Percentiles rank a stretch among this genome's conserved stretches.
These are phyloP conservation scores for Andrena camellia DNA, from an alignment of 2,888 invertebrate species.

Conservation along the genomic window DNA sequence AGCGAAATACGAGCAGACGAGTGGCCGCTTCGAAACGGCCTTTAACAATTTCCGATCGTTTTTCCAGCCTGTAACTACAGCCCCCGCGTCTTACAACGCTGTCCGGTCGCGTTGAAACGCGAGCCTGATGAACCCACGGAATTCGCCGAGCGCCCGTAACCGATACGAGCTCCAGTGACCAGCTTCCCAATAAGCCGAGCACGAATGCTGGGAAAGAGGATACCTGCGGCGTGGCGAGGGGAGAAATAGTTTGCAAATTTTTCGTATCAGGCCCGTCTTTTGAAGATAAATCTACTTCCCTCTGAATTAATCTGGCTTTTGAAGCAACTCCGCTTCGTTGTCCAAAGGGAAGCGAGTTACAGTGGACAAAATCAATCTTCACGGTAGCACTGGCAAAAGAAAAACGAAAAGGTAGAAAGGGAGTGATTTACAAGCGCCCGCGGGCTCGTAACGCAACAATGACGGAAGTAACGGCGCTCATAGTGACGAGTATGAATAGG, in stretches of 20 bases:
- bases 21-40: slow-evolving; percentile 26
- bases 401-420: background rate
- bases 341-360: background rate
- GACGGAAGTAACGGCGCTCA: slow-evolving; percentile 73
- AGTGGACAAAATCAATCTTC: background rate
- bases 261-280: background rate
- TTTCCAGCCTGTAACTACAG: background rate
- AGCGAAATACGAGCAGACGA: slow-evolving; percentile 9
- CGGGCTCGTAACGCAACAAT: slow-evolving; percentile 62
- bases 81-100: slow-evolving; percentile 7
- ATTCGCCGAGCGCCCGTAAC: slow-evolving; percentile 23
- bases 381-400: background rate
- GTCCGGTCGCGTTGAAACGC: slow-evolving; percentile 31
- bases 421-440: slow-evolving; percentile 43
- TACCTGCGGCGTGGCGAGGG: background rate
- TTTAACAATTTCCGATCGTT: slow-evolving; percentile 62
- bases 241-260: background rate
- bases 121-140: slow-evolving; percentile 26
- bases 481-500: slow-evolving; percentile 75
- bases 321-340: background rate
- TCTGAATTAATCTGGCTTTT: background rate
- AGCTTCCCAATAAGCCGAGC: background rate
- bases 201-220: background rate
- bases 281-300: background rate
- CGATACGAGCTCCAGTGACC: background rate